A percentile compares a stretch with the other conserved stretches of the same genome.
Conservation (phyloP, 2,888 invertebrate genomes). For the Lasioglossum malachurum region DNA sequence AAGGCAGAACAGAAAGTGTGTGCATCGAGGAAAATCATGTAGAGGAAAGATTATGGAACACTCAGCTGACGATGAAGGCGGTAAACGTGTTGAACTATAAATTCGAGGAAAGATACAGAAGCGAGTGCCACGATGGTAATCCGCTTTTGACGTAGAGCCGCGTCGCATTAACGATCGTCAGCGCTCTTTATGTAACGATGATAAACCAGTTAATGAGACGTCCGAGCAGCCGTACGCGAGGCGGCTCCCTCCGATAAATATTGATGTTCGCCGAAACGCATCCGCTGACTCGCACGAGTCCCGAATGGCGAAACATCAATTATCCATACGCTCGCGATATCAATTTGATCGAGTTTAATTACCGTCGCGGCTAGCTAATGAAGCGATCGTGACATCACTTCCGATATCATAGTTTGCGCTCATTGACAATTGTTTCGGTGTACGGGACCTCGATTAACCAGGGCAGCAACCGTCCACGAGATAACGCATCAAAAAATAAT, state of each 20-base stretch:
- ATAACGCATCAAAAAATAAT: background rate
- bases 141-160: slow-evolving; percentile 22
- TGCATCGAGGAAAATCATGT: background rate
- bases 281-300: background rate
- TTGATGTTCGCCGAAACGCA: slow-evolving; percentile 21
- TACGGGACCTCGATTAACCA: background rate
- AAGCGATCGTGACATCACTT: slow-evolving; percentile 10
- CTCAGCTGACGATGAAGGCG: background rate
- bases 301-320: background rate
- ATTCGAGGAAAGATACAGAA: background rate
- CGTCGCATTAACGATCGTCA: slow-evolving; percentile 15
- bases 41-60: background rate
- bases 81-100: background rate
- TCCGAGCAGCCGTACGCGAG: slow-evolving; percentile 14
- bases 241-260: slow-evolving; percentile 54
- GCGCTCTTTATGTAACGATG: slow-evolving; percentile 55
- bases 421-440: background rate
- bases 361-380: slow-evolving; percentile 5
- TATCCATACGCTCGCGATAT: background rate
- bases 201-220: slow-evolving; percentile 51
- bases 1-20: too few relatives aligned
- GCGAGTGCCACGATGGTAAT: background rate
- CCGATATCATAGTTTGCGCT: background rate
- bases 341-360: slow-evolving; percentile 32
- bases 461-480: background rate